A percentile compares a stretch with the other conserved stretches of the same genome.
These are phyloP conservation scores for Galeopterus variegatus DNA, from an alignment of 2,113 vertebrate genomes.

Conservation along the genomic window DNA sequence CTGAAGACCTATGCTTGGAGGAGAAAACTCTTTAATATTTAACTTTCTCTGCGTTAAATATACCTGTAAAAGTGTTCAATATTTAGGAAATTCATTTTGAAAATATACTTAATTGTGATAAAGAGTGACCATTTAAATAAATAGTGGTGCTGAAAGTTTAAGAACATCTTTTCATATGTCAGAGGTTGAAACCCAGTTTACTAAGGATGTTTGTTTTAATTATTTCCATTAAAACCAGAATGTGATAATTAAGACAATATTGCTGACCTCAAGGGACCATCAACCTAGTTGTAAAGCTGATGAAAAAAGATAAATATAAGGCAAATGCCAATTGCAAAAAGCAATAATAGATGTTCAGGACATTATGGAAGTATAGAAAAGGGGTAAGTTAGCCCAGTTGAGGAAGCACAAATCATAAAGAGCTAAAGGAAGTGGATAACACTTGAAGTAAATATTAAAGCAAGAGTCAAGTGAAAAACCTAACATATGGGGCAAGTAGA, in stretches of 20 bases:
- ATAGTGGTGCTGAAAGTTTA: not conserved
- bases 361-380: not conserved
- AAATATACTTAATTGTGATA: not conserved
- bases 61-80: not conserved
- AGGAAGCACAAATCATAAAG: not conserved
- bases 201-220: not conserved
- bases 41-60: not conserved
- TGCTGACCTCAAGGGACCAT: not conserved
- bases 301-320: not conserved
- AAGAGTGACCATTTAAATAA: not conserved
- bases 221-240: not conserved
- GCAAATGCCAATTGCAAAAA: not conserved
- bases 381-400: fast-evolving
- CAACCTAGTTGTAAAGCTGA: not conserved
- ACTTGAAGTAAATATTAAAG: not conserved
- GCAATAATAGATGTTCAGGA: not conserved
- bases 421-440: not conserved
- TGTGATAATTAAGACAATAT: not conserved
- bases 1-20: not conserved
- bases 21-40: not conserved
- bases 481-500: not conserved
- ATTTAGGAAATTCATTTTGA: not conserved
- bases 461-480: not conserved
- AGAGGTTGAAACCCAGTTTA: not conserved
- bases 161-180: not conserved